Percentiles rank a stretch among this genome's conserved stretches.
Conservation (phyloP, 2,888 invertebrate species). For the Papilio gigon region DNA sequence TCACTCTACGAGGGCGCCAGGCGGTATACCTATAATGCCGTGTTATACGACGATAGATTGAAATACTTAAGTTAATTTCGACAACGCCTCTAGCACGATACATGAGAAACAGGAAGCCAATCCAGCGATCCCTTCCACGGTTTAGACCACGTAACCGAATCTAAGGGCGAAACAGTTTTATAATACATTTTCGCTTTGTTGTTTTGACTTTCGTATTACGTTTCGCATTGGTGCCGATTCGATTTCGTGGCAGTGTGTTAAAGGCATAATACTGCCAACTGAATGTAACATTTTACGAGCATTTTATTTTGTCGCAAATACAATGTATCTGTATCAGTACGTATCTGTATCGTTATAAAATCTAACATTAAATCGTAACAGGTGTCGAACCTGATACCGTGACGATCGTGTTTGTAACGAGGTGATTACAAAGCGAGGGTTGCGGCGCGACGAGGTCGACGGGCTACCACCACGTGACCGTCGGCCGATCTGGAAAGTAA, state of each 20-base stretch:
- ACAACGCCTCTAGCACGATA: too few species aligned
- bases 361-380: conserved; percentile 2
- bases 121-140: background rate
- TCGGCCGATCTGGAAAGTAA: conserved; percentile 8
- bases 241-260: too few species aligned
- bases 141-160: background rate
- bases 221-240: background rate
- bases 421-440: conserved; percentile 18
- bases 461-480: conserved; percentile 22
- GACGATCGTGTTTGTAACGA: conserved; percentile 33
- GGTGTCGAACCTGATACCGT: conserved; percentile 29
- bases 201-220: too few species aligned
- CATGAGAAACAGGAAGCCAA: too few species aligned
- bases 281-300: background rate
- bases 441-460: conserved; percentile 27
- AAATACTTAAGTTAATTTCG: background rate
- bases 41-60: conserved; percentile 13
- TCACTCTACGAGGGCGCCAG: conserved; percentile 1
- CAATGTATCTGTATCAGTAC: background rate
- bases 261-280: background rate
- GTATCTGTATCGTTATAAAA: conserved; percentile 17
- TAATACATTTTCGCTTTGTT: background rate
- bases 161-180: too few species aligned
- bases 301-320: background rate
- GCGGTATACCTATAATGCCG: background rate